phyloP scores from a whole-genome alignment of 2,113 vertebrate genomes.

The Nycticryphes semicollaris region DNA sequence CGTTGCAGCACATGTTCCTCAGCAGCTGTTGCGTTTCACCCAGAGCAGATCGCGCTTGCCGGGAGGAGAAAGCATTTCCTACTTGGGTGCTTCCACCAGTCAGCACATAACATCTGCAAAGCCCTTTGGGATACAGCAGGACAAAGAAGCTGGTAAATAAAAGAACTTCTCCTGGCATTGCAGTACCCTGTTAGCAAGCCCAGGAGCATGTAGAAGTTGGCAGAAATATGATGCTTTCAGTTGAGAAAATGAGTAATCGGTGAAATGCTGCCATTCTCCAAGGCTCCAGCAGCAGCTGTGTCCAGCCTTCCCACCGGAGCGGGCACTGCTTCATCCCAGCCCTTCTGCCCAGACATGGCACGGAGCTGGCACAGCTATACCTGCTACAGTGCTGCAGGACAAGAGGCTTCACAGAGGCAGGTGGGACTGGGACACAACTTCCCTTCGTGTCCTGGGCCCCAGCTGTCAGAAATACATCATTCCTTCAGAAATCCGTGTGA shows the following conservation, averaged over 20 bases:
- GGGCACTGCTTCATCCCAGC: neutral
- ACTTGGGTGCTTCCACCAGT: neutral
- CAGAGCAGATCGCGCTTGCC: neutral
- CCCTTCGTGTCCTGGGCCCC: neutral
- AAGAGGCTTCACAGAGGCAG: neutral
- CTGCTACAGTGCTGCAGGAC: neutral
- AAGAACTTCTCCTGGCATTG: neutral
- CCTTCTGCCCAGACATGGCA: neutral
- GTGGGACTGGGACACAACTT: neutral
- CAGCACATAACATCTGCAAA: neutral
- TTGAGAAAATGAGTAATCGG: neutral
- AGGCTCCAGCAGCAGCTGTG: constrained; percentile 12
- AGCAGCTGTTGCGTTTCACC: constrained; percentile 52
- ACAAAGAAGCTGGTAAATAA: neutral
- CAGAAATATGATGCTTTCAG: neutral
- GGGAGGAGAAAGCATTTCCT: constrained; percentile 28
- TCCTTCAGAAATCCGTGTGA: neutral
- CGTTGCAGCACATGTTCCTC: neutral
- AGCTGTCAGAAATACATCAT: neutral
- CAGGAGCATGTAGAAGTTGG: neutral
- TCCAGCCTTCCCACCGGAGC: neutral
- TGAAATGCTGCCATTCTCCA: neutral
- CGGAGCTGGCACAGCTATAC: neutral
- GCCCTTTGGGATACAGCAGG: neutral
- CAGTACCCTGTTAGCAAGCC: neutral